Percentiles rank a stretch among this genome's conserved stretches.
Evolutionary conservation across 2,888 invertebrate species (phyloP).

Genomic region (Eristalis pertinax): DNA sequence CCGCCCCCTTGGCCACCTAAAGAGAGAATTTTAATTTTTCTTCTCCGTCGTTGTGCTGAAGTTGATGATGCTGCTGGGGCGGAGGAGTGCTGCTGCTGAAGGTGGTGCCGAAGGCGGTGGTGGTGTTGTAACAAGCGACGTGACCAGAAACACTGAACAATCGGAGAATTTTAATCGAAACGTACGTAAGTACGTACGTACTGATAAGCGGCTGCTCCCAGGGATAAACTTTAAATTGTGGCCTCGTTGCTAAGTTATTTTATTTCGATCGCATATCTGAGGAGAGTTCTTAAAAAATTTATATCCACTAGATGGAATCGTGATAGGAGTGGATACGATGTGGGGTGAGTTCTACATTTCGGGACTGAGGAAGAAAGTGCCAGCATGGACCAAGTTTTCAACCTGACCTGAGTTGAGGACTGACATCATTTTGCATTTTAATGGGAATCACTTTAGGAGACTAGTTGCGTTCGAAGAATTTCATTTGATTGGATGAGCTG

Average conservation of each 20-base stretch:
- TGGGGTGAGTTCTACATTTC: background rate
- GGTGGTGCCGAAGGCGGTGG: background rate
- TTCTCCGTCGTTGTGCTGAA: background rate
- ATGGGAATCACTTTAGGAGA: too few relatives aligned
- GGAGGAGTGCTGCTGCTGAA: background rate
- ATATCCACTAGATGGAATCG: background rate
- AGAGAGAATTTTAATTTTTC: background rate
- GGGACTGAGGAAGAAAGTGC: background rate
- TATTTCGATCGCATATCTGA: background rate
- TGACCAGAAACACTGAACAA: slow-evolving; percentile 51
- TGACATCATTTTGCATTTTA: too few relatives aligned
- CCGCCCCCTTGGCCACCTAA: background rate
- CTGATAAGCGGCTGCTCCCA: slow-evolving; percentile 32
- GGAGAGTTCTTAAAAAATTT: background rate
- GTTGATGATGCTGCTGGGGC: background rate
- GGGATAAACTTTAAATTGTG: slow-evolving; percentile 26
- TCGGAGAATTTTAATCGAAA: slow-evolving; percentile 52
- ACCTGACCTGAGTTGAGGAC: too few relatives aligned
- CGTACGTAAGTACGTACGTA: slow-evolving; percentile 3
- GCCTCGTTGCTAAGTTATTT: slow-evolving; percentile 4
- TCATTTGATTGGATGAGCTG: too few relatives aligned
- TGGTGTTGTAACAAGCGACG: slow-evolving; percentile 61
- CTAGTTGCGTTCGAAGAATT: too few relatives aligned
- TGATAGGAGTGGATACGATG: background rate
- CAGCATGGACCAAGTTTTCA: background rate